These are phyloP conservation scores for Cataglyphis altisquamis DNA, from an alignment of 2,888 invertebrate genomes.

Conservation along the genomic window DNA sequence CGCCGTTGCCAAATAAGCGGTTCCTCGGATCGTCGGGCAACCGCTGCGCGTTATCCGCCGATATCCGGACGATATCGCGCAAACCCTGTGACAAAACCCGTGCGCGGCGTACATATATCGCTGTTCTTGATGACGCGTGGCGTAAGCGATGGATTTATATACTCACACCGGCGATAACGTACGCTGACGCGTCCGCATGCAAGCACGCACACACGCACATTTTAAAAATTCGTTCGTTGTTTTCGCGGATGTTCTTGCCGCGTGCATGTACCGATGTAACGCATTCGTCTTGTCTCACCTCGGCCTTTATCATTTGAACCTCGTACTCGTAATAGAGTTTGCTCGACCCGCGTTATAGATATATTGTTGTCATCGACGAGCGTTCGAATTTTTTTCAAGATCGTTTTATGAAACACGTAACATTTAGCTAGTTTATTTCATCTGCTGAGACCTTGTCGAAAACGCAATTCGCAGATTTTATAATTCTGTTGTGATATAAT, in stretches of 20 bases:
- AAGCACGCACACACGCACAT: not conserved
- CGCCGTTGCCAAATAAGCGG: slow-evolving; percentile 74
- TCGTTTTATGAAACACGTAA: not conserved
- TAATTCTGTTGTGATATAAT: not conserved
- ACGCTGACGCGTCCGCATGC: not conserved
- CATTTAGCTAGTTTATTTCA: not conserved
- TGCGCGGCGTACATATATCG: not conserved
- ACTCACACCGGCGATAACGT: slow-evolving; percentile 18
- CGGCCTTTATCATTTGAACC: slow-evolving; percentile 38
- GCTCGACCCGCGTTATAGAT: not conserved
- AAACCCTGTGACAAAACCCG: not conserved
- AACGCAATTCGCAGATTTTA: not conserved
- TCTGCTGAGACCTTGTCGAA: not conserved
- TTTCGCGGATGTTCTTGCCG: not conserved
- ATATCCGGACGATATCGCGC: slow-evolving; percentile 17
- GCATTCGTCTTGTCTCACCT: not conserved
- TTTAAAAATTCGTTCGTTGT: not conserved
- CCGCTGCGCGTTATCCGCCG: not conserved
- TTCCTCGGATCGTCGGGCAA: slow-evolving; percentile 43
- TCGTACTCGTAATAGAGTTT: not conserved
- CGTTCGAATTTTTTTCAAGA: not conserved
- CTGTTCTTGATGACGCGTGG: slow-evolving; percentile 16
- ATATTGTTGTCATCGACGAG: not conserved
- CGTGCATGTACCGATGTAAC: too few species aligned
- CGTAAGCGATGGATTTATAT: slow-evolving; percentile 34